Conservation (phyloP, 2,113 vertebrate species). For the Silurus asotus region DNA sequence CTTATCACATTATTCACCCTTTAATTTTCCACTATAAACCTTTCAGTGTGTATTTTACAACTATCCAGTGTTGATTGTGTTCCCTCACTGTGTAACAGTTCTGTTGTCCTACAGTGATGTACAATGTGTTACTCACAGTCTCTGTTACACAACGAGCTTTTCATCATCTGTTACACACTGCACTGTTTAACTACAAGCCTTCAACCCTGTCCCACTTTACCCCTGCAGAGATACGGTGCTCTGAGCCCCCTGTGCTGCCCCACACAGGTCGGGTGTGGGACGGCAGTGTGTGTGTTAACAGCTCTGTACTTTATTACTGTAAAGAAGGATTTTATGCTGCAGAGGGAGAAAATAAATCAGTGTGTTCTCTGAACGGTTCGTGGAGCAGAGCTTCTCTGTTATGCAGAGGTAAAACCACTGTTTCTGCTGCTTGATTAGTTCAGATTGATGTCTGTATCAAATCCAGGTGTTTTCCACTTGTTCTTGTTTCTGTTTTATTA, state of each 20-base stretch:
- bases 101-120: not conserved
- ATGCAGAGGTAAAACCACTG: slow-evolving; percentile 51
- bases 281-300: slow-evolving; percentile 67
- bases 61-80: not conserved
- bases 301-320: slow-evolving; percentile 70
- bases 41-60: not conserved
- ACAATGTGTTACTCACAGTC: not conserved
- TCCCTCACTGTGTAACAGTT: not conserved
- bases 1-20: not conserved
- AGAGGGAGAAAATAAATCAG: slow-evolving; percentile 57
- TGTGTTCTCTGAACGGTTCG: slow-evolving; percentile 69
- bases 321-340: slow-evolving; percentile 63
- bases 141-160: not conserved
- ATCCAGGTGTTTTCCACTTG: too few relatives aligned
- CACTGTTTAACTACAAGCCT: not conserved
- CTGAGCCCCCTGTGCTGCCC: slow-evolving; percentile 66
- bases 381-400: slow-evolving; percentile 72
- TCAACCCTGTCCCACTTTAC: not conserved
- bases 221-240: slow-evolving; percentile 51
- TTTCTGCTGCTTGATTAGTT: too few relatives aligned
- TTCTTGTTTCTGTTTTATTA: too few relatives aligned
- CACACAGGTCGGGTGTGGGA: slow-evolving; percentile 73
- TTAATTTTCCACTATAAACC: not conserved
- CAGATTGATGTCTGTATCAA: too few relatives aligned
- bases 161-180: not conserved